Evolutionary conservation across 92 coral and sea anemone genomes (phyloP).

Genomic region (Umimayanthus chanpuru): DNA sequence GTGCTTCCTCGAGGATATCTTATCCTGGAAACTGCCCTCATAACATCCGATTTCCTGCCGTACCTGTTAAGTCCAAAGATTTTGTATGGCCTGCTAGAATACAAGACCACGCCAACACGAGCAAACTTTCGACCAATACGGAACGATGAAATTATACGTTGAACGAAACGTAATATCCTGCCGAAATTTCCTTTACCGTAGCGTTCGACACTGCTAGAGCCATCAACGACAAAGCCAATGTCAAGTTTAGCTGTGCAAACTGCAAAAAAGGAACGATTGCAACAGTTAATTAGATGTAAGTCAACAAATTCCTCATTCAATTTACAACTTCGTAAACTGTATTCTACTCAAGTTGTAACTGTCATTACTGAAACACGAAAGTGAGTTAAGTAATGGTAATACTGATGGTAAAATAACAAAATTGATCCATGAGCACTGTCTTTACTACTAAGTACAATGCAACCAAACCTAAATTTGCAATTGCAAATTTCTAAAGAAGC

Average conservation of each 20-base stretch:
- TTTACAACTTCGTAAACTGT: background rate
- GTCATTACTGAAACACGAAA: no score
- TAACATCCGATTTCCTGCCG: slow-evolving; percentile 45
- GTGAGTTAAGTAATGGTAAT: no score
- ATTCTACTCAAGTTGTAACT: no score
- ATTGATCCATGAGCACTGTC: no score
- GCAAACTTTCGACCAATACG: slow-evolving; percentile 68
- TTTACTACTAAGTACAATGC: no score
- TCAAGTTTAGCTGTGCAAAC: slow-evolving; percentile 81
- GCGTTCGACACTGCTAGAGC: slow-evolving; percentile 67
- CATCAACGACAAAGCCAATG: slow-evolving; percentile 75
- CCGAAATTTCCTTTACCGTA: slow-evolving; percentile 79
- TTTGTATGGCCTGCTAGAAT: slow-evolving; percentile 40
- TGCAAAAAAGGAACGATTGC: slow-evolving; percentile 28
- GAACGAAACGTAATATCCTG: slow-evolving; percentile 78
- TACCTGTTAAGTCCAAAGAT: slow-evolving; percentile 40
- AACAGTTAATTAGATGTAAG: background rate
- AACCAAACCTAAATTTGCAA: no score
- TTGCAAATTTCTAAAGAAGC: no score
- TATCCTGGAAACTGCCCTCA: slow-evolving; percentile 70
- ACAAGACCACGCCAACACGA: slow-evolving; percentile 79
- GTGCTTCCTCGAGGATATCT: slow-evolving; percentile 80
- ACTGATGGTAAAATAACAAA: no score
- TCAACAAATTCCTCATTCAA: background rate
- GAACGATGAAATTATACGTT: slow-evolving; percentile 65